Conservation (phyloP, 2,797 vertebrate genomes). For the Halcyon badia region DNA sequence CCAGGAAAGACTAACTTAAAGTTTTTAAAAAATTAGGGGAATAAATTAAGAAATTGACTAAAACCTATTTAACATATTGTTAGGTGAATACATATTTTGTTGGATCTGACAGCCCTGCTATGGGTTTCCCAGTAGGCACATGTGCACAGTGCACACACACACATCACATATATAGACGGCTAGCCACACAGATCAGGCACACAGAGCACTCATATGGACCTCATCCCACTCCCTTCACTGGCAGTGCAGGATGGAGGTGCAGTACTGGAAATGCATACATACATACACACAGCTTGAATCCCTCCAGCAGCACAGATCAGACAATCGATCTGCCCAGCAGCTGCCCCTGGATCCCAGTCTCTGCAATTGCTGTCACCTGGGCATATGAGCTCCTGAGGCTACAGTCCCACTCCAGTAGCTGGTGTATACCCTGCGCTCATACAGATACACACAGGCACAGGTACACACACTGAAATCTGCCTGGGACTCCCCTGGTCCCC, state of each 20-base stretch:
- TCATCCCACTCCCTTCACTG: neutral
- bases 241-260: neutral
- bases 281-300: accelerated
- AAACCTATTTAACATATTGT: neutral
- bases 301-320: neutral
- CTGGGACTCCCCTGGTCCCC: neutral
- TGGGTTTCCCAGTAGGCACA: neutral
- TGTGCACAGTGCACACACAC: accelerated
- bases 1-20: neutral
- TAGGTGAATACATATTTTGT: neutral
- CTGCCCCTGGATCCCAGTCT: too few species aligned
- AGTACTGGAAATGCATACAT: too few species aligned
- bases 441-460: too few species aligned
- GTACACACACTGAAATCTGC: neutral
- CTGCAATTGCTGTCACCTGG: too few species aligned
- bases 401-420: neutral
- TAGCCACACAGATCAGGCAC: neutral
- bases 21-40: neutral
- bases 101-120: neutral
- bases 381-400: too few species aligned
- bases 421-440: too few species aligned
- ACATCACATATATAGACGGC: accelerated
- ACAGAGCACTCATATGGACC: neutral
- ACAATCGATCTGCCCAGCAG: too few species aligned
- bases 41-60: neutral